Percentiles rank a stretch among this genome's conserved stretches.
Conservation (phyloP, 1,140 invertebrate species). For the Cotesia vestalis region DNA sequence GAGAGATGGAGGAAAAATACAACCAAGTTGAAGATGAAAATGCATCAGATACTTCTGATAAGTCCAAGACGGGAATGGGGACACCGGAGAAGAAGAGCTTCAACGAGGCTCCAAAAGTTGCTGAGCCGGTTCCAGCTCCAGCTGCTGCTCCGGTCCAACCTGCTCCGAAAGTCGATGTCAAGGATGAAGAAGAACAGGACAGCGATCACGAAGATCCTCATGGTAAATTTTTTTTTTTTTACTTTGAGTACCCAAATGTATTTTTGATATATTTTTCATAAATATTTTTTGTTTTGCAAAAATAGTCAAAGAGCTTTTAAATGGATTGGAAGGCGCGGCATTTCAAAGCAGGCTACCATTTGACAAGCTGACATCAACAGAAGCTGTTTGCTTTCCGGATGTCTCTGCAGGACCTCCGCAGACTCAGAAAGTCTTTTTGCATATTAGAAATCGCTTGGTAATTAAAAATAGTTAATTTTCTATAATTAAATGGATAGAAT, state of each 20-base stretch:
- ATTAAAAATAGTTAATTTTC: constrained; percentile 40
- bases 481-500: background rate
- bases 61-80: constrained; percentile 67
- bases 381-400: constrained; percentile 93
- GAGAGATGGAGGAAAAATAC: constrained; percentile 75
- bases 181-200: constrained; percentile 63
- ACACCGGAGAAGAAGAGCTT: constrained; percentile 64
- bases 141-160: constrained; percentile 46
- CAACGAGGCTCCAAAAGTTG: constrained; percentile 58
- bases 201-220: constrained; percentile 65
- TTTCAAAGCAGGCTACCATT: constrained; percentile 93
- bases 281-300: constrained; percentile 46
- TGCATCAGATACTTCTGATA: constrained; percentile 72
- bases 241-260: background rate
- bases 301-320: constrained; percentile 61
- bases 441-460: constrained; percentile 90
- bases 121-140: constrained; percentile 40
- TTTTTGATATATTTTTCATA: too few species aligned
- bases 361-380: constrained; percentile 93
- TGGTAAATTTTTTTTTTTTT: constrained; percentile 44
- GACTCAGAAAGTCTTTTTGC: constrained; percentile 89
- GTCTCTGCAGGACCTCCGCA: constrained; percentile 82
- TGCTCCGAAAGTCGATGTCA: constrained; percentile 54
- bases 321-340: constrained; percentile 88
- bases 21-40: constrained; percentile 72